These are phyloP conservation scores for Taxidea taxus DNA, from an alignment of 2,113 vertebrate genomes.

Conservation along the genomic window DNA sequence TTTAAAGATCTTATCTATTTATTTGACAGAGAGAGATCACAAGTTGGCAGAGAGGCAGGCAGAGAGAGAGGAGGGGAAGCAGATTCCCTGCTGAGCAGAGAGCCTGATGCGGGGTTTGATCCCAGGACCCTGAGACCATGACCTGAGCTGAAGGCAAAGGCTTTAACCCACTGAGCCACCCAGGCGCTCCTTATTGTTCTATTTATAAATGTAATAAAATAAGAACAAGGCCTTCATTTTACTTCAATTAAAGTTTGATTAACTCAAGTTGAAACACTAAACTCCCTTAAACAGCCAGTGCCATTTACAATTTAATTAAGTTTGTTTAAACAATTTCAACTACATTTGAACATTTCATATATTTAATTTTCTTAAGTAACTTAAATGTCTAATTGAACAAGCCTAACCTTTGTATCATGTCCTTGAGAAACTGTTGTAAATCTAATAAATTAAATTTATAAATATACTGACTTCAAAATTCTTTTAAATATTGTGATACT, in stretches of 20 bases:
- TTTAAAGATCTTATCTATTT: too few species aligned
- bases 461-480: neutral
- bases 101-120: too few species aligned
- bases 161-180: too few species aligned
- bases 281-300: slow-evolving; percentile 43
- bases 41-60: too few species aligned
- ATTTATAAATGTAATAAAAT: slow-evolving; percentile 51
- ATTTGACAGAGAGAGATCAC: too few species aligned
- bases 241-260: slow-evolving; percentile 63
- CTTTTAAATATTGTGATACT: neutral
- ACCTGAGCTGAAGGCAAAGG: too few species aligned
- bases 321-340: slow-evolving; percentile 63
- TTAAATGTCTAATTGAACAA: slow-evolving; percentile 56
- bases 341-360: slow-evolving; percentile 50
- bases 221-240: slow-evolving; percentile 46
- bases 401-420: slow-evolving; percentile 21
- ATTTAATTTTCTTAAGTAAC: slow-evolving; percentile 59
- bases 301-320: slow-evolving; percentile 67
- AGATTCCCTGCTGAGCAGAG: too few species aligned
- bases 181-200: slow-evolving; percentile 42
- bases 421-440: slow-evolving; percentile 30
- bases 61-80: too few species aligned
- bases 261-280: slow-evolving; percentile 49
- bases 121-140: too few species aligned
- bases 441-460: slow-evolving; percentile 39